Evolutionary conservation across 1,140 invertebrate species (phyloP), one percentile per base, ranked within the genome.

Genomic region (Ectropis grisescens): DNA sequence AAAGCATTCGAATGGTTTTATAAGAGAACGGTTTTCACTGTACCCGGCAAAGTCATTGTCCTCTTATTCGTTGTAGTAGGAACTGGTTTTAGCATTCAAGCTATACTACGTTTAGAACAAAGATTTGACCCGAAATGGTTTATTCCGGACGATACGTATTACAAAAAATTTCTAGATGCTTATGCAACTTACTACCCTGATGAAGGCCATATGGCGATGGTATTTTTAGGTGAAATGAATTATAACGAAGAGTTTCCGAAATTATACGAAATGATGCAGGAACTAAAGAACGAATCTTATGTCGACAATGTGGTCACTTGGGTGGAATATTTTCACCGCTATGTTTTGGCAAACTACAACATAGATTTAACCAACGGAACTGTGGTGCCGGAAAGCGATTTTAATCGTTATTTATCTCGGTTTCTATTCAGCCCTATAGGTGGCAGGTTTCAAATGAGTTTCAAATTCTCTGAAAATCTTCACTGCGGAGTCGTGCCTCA

Each of bases 101-200:
- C 89, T 13, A 74, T 86, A 24, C 65, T 87, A 13, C 62, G 83
- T 29, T 67, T 94, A 25, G 85, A 90, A 60, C 90, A 93, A 64
- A 88, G 88, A 70, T 94, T 93, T 74, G 89, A 93, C 75, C 88
- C 90, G 0, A 82, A 82, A 4, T 93, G 91, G 90, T 93, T 93
- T 64, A 84, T 93, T 33, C 90, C 91, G 1, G 83, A 87, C 42
- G 84, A 85, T 28, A 87, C 89, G 1, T 90, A 93, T 58, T 84
- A 90, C n/a, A 86, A 80, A 38, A 59, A 89, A 23, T 93, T 84
- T 67, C 54, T 89, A n/a, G 49, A 67, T 10, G 58, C 76, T 2
- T 72, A 83, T 27, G 81, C 85, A 24, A 29, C 66, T 32, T 87
- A 86, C 47, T 93, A 87, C 64, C 89, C 90, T 0, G 72, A 85